Conservation (phyloP, 2,888 invertebrate species). For the Lochmaea capreae region DNA sequence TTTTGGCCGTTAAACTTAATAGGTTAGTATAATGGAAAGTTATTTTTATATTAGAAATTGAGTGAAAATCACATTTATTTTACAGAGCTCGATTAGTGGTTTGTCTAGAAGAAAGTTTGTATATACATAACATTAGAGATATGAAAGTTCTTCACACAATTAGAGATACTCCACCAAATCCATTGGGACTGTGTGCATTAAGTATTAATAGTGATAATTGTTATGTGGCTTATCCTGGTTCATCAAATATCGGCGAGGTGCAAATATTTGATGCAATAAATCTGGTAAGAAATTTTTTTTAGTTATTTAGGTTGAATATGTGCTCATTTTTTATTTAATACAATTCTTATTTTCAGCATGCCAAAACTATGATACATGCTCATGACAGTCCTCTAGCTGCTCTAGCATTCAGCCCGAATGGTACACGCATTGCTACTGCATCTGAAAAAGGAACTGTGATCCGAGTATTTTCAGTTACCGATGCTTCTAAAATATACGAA, state of each 20-base stretch:
- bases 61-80: conserved; percentile 12
- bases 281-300: conserved; percentile 69
- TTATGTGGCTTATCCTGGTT: conserved; percentile 97
- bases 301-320: conserved; percentile 51
- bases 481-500: conserved; percentile 92
- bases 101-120: conserved; percentile 96
- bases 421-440: conserved; percentile 84
- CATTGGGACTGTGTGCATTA: conserved; percentile 90
- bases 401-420: conserved; percentile 90
- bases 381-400: conserved; percentile 97
- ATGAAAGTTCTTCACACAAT: conserved; percentile 99
- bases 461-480: conserved; percentile 88
- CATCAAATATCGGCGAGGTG: conserved; percentile 92
- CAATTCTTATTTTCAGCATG: conserved; percentile 75
- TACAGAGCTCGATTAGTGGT: conserved; percentile 82
- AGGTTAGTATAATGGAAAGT: conserved; percentile 64
- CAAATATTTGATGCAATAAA: conserved; percentile 95
- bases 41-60: no score
- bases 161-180: conserved; percentile 96
- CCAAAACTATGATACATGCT: conserved; percentile 96
- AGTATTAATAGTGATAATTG: conserved; percentile 88
- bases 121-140: conserved; percentile 98
- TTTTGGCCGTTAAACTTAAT: conserved; percentile 94
- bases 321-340: conserved; percentile 2
- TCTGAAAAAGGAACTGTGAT: conserved; percentile 98